Percentiles rank a stretch among this genome's conserved stretches.
These are phyloP conservation scores for Alloscopus bannaensis DNA, from an alignment of 2,888 invertebrate genomes.

Conservation along the genomic window DNA sequence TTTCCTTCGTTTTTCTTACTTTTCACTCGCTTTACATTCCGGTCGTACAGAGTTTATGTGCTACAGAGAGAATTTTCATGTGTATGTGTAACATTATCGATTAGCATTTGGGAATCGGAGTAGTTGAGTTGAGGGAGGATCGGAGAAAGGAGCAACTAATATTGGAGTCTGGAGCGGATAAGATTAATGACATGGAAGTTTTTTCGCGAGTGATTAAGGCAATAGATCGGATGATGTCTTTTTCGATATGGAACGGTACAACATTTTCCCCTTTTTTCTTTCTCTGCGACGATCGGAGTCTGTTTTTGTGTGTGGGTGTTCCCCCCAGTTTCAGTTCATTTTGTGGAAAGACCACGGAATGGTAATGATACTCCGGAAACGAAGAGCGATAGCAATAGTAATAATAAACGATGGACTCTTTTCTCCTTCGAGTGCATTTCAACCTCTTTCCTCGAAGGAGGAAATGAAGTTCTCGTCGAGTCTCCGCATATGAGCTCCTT, in stretches of 20 bases:
- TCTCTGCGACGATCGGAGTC: not conserved
- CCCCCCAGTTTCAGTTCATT: not conserved
- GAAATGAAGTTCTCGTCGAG: too few species aligned
- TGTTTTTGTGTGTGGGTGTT: not conserved
- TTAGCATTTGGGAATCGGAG: conserved; percentile 7
- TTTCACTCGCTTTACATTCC: not conserved
- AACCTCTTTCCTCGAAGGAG: too few species aligned
- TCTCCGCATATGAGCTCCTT: too few species aligned
- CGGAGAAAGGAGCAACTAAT: conserved; percentile 4
- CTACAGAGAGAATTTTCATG: conserved; percentile 1
- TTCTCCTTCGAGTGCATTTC: too few species aligned
- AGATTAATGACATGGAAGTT: conserved; percentile 57
- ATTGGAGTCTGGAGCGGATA: conserved; percentile 59
- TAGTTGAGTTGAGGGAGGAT: not conserved
- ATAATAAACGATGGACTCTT: conserved; percentile 31
- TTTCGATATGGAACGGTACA: conserved; percentile 40
- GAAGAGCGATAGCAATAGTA: conserved; percentile 29
- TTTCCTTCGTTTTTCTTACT: not conserved
- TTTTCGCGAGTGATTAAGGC: conserved; percentile 55
- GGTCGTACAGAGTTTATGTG: too few species aligned
- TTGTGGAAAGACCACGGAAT: not conserved
- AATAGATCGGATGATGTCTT: conserved; percentile 54
- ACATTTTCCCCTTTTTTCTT: conserved; percentile 6
- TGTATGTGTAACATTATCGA: conserved; percentile 34
- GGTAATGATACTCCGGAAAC: not conserved